These are phyloP conservation scores for Lissonota sp. DNA, from an alignment of 2,888 invertebrate genomes.

Conservation along the genomic window DNA sequence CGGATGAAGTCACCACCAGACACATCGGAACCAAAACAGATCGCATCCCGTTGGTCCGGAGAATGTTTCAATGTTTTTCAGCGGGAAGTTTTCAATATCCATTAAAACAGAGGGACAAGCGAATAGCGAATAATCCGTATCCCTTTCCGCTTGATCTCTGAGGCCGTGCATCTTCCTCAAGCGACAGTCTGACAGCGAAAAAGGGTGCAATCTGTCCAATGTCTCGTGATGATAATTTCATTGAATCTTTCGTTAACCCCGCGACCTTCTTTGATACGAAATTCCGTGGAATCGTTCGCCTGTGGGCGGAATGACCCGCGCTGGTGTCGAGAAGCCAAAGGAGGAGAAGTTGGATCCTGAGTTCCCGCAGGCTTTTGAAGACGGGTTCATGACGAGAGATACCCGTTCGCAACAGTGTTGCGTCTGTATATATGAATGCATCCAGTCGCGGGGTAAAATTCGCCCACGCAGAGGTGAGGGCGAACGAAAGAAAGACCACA, in stretches of 20 bases:
- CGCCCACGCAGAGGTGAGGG: conserved; percentile 78
- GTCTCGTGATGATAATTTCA: conserved; percentile 42
- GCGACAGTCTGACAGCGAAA: conserved; percentile 7
- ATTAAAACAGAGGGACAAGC: conserved; percentile 47
- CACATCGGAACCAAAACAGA: conserved; percentile 69
- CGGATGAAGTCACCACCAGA: conserved; percentile 70
- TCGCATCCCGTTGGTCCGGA: conserved; percentile 45
- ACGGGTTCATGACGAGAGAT: conserved; percentile 61
- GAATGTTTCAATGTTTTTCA: conserved; percentile 49
- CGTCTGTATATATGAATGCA: conserved; percentile 36
- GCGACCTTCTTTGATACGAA: conserved; percentile 49
- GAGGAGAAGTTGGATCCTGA: conserved; percentile 37
- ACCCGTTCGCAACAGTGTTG: conserved; percentile 21
- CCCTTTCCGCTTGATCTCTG: conserved; percentile 40
- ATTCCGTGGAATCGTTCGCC: conserved; percentile 35
- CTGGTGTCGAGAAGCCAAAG: conserved; percentile 27
- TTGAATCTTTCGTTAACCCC: conserved; percentile 49
- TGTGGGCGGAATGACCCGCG: conserved; percentile 31
- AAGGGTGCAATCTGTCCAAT: not conserved
- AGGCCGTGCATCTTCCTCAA: conserved; percentile 43
- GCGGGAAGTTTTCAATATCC: conserved; percentile 28
- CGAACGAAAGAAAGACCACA: conserved; percentile 76
- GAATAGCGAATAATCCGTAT: conserved; percentile 25
- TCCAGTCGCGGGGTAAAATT: conserved; percentile 65
- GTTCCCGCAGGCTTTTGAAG: conserved; percentile 56